Conservation (phyloP, 1,140 invertebrate species). For the Diplogasteroides magnus region DNA sequence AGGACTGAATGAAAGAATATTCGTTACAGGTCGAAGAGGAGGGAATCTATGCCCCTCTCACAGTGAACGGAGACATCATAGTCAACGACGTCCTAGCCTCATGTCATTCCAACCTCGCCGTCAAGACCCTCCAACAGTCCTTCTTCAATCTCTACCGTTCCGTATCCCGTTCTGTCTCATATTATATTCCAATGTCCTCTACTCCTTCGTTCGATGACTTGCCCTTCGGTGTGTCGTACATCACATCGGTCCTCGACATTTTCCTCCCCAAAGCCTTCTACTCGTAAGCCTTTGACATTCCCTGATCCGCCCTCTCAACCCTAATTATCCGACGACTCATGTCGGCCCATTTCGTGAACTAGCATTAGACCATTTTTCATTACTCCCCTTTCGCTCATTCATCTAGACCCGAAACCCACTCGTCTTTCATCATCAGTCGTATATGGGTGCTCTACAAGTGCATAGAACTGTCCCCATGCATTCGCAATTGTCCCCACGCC, state of each 20-base stretch:
- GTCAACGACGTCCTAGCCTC: slow-evolving; percentile 31
- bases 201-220: slow-evolving; percentile 4
- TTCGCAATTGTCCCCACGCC: too few relatives aligned
- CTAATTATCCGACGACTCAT: background rate
- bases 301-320: background rate
- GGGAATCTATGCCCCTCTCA: slow-evolving; percentile 33
- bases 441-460: too few relatives aligned
- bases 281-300: background rate
- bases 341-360: background rate
- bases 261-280: slow-evolving; percentile 20
- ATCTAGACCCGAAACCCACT: background rate
- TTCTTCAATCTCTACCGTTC: slow-evolving; percentile 28
- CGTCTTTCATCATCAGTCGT: background rate
- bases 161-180: slow-evolving; percentile 15
- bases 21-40: slow-evolving; percentile 12
- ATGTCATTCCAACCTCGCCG: slow-evolving; percentile 29
- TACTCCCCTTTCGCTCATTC: background rate
- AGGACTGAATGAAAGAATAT: too few relatives aligned
- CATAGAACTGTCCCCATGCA: too few relatives aligned
- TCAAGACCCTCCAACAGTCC: slow-evolving; percentile 30
- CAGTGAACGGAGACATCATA: slow-evolving; percentile 31
- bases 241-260: slow-evolving; percentile 24
- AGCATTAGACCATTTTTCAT: background rate
- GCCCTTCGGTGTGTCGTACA: slow-evolving; percentile 24
- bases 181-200: background rate